phyloP scores from a whole-genome alignment of 2,113 vertebrate species.

The Mionectes macconnelli region DNA sequence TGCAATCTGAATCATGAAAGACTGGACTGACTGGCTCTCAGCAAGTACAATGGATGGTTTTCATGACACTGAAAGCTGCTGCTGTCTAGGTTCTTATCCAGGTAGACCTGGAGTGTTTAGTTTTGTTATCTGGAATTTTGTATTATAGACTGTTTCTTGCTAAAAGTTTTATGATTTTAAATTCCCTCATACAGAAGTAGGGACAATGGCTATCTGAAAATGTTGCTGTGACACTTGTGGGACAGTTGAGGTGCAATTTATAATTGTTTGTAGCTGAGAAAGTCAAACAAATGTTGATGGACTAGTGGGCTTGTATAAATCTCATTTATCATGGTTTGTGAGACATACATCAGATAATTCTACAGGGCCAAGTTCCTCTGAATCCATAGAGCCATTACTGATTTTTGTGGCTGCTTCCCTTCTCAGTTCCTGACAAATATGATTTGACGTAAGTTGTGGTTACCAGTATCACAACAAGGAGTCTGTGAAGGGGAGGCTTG shows the following conservation, averaged over 20 bases:
- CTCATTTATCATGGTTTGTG: not conserved
- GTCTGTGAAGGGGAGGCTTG: not conserved
- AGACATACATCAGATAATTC: not conserved
- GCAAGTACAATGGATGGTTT: accelerated
- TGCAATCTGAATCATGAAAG: not conserved
- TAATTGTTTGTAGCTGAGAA: not conserved
- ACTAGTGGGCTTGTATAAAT: not conserved
- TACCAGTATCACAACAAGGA: not conserved
- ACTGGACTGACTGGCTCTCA: not conserved
- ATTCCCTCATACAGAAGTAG: not conserved
- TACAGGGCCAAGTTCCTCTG: not conserved
- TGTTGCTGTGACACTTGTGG: not conserved
- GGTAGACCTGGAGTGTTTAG: not conserved
- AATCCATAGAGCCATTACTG: not conserved
- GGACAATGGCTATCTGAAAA: not conserved
- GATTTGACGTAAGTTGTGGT: not conserved
- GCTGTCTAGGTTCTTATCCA: not conserved
- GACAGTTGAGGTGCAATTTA: not conserved
- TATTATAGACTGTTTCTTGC: not conserved
- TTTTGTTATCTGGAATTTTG: not conserved
- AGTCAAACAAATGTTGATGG: not conserved
- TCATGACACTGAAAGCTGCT: not conserved
- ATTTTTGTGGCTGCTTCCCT: not conserved
- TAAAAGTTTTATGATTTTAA: not conserved
- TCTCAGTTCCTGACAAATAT: not conserved